phyloP scores from a whole-genome alignment of 2,888 invertebrate genomes.

The Hirtodrosophila cameraria region DNA sequence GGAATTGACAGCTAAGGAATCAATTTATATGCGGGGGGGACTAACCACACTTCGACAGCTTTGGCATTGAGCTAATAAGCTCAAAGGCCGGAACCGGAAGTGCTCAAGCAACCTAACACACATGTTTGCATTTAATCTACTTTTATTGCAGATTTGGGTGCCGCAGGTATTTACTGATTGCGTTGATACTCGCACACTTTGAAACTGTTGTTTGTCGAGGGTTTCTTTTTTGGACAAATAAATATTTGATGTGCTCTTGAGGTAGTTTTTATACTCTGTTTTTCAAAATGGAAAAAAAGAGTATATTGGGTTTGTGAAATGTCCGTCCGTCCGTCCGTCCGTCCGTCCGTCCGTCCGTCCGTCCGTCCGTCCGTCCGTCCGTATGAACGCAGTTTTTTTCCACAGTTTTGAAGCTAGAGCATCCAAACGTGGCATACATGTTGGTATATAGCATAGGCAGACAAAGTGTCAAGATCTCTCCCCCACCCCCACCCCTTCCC shows the following conservation, averaged over 20 bases:
- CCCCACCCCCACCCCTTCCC: too few species aligned
- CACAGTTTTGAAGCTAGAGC: too few species aligned
- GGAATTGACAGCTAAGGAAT: conserved; percentile 45
- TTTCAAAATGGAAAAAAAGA: too few species aligned
- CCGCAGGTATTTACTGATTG: conserved; percentile 71
- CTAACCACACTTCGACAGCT: not conserved
- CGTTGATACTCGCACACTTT: conserved; percentile 60
- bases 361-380: too few species aligned
- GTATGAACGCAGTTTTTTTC: too few species aligned
- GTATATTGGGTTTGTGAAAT: too few species aligned
- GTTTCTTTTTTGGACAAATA: conserved; percentile 40
- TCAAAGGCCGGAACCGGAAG: conserved; percentile 7
- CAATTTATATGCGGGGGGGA: conserved; percentile 46
- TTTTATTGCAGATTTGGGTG: conserved; percentile 61
- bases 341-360: too few species aligned
- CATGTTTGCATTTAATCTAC: conserved; percentile 75
- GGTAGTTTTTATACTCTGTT: conserved; percentile 21
- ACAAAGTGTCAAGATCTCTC: too few species aligned
- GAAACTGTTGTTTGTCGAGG: conserved; percentile 16
- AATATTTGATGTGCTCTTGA: conserved; percentile 59
- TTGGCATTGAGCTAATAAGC: conserved; percentile 18
- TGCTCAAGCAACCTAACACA: conserved; percentile 42
- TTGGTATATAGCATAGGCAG: too few species aligned
- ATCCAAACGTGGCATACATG: too few species aligned
- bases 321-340: too few species aligned